Conservation (phyloP, 2,113 vertebrate genomes). For the Calyptommatus sinebrachiatus region DNA sequence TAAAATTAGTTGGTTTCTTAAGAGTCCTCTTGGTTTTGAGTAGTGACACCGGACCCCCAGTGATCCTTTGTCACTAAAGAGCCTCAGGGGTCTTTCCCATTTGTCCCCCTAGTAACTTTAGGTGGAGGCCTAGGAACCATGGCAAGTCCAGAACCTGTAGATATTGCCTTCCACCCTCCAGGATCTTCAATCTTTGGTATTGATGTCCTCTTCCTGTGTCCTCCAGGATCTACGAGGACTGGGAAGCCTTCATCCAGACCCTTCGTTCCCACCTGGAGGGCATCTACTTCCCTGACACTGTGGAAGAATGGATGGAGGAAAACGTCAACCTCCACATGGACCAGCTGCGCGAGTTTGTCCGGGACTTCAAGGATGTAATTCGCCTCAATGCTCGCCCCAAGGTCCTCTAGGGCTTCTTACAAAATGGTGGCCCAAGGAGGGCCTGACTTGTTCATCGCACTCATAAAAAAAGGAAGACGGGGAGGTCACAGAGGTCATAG, state of each 20-base stretch:
- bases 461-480: not conserved
- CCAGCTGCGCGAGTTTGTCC: constrained; percentile 60
- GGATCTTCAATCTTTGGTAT: no score
- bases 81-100: no score
- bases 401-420: rapidly evolving
- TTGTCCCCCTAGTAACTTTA: no score
- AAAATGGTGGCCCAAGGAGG: rapidly evolving
- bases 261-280: constrained; percentile 66
- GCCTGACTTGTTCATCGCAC: rapidly evolving
- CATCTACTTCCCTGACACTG: constrained; percentile 70
- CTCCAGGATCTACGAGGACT: constrained; percentile 65
- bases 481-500: not conserved
- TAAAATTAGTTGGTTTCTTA: no score
- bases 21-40: no score
- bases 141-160: not conserved
- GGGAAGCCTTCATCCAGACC: constrained; percentile 63
- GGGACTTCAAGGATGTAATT: constrained; percentile 67
- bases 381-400: constrained; percentile 66
- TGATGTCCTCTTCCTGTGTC: not conserved
- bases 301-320: constrained; percentile 82
- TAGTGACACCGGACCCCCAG: no score
- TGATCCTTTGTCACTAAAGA: not conserved
- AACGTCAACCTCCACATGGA: constrained; percentile 72
- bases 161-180: not conserved
- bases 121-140: not conserved